Conservation (phyloP, 2,888 invertebrate species). For the Dynastes hyllus region DNA sequence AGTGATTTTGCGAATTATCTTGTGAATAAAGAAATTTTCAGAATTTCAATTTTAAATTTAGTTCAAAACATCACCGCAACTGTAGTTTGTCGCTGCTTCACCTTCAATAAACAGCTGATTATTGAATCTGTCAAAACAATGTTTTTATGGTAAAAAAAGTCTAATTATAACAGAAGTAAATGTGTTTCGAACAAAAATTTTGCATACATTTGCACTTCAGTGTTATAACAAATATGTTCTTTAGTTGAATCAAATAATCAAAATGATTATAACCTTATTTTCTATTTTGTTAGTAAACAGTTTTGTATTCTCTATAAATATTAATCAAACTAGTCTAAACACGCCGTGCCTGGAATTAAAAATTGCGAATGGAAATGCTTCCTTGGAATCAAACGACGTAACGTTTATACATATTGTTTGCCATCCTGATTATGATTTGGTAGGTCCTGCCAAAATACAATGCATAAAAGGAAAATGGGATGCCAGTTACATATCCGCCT, state of each 20-base stretch:
- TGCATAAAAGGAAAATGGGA: conserved; percentile 68
- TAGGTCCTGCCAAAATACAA: conserved; percentile 65
- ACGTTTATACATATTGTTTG: conserved; percentile 58
- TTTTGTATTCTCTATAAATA: conserved; percentile 35
- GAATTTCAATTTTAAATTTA: conserved; percentile 29
- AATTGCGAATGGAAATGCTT: conserved; percentile 60
- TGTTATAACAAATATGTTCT: conserved; percentile 34
- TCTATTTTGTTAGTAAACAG: conserved; percentile 52
- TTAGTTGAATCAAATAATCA: conserved; percentile 49
- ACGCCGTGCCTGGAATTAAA: conserved; percentile 61
- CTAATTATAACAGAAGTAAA: conserved; percentile 37
- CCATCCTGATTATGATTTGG: conserved; percentile 65
- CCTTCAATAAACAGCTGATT: conserved; percentile 59
- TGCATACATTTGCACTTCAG: conserved; percentile 20
- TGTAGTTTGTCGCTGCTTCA: conserved; percentile 26
- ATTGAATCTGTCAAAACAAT: conserved; percentile 60
- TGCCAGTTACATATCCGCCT: conserved; percentile 59
- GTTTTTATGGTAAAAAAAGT: conserved; percentile 49
- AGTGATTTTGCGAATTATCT: too few species aligned
- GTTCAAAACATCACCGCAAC: conserved; percentile 2
- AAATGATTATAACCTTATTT: conserved; percentile 59
- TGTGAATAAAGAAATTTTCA: too few species aligned
- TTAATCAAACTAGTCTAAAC: conserved; percentile 43
- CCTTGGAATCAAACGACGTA: conserved; percentile 52
- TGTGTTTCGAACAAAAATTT: conserved; percentile 39